Evolutionary conservation across 2,113 vertebrate species (phyloP).

Genomic region (Zapus hudsonius): DNA sequence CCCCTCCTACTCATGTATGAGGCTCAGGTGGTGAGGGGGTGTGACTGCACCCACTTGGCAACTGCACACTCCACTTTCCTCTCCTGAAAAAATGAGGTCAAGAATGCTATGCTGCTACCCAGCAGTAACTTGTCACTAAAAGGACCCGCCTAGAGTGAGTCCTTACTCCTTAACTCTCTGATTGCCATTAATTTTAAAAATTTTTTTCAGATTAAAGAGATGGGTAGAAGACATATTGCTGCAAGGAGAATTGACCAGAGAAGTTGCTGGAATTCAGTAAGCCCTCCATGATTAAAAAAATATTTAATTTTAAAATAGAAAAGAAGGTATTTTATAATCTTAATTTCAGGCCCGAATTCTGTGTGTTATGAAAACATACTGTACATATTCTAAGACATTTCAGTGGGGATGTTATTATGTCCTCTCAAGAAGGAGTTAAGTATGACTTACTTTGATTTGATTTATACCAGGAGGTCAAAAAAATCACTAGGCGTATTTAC

Average conservation of each 20-base stretch:
- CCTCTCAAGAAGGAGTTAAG: slow-evolving; percentile 18
- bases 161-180: background rate
- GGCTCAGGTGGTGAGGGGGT: background rate
- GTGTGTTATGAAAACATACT: background rate
- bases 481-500: slow-evolving; percentile 38
- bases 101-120: background rate
- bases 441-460: slow-evolving; percentile 51
- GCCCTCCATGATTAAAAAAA: background rate
- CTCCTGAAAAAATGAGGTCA: background rate
- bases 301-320: background rate
- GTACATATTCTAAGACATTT: slow-evolving; percentile 30
- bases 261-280: background rate
- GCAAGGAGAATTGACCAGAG: background rate
- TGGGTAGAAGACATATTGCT: background rate
- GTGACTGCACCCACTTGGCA: background rate
- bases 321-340: background rate
- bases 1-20: background rate
- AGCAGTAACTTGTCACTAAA: background rate
- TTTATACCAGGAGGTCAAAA: slow-evolving; percentile 59
- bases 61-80: background rate
- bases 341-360: background rate
- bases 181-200: background rate
- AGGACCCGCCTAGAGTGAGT: background rate
- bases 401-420: slow-evolving; percentile 38
- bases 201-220: background rate